Conservation (phyloP, 2,113 vertebrate genomes). For the Poeciliopsis occidentalis region DNA sequence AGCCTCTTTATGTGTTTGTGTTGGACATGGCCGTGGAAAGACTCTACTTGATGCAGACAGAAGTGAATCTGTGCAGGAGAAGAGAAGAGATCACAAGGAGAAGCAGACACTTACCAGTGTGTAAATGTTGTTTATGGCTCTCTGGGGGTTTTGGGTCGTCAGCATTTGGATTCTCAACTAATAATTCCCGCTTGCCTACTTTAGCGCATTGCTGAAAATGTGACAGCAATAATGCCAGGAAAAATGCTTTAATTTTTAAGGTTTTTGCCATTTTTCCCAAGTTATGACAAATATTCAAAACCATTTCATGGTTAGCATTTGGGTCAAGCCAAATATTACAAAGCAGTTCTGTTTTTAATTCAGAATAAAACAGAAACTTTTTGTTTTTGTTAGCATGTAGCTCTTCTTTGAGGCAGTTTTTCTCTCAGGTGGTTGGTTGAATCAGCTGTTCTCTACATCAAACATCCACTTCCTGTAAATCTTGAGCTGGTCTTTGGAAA, state of each 20-base stretch:
- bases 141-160: slow-evolving; percentile 47
- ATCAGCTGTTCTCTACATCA: too few relatives aligned
- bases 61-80: slow-evolving; percentile 37
- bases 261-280: not conserved
- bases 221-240: slow-evolving; percentile 10
- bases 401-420: too few relatives aligned
- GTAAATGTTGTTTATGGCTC: slow-evolving; percentile 58
- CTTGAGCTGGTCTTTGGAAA: too few relatives aligned
- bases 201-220: slow-evolving; percentile 19
- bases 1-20: slow-evolving; percentile 77
- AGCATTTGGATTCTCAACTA: slow-evolving; percentile 61
- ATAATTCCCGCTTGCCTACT: slow-evolving; percentile 38
- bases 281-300: too few relatives aligned
- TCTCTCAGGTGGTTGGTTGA: too few relatives aligned
- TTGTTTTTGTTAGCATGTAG: too few relatives aligned
- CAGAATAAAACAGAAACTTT: too few relatives aligned
- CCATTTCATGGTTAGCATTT: too few relatives aligned
- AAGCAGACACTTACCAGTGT: slow-evolving; percentile 61
- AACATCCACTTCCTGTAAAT: too few relatives aligned
- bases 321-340: too few relatives aligned
- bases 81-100: slow-evolving; percentile 43
- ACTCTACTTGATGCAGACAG: slow-evolving; percentile 44
- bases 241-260: not conserved
- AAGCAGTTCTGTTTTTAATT: too few relatives aligned
- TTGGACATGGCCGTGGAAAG: slow-evolving; percentile 73